Conservation (phyloP, 2,113 vertebrate species). For the Saimiri boliviensis region DNA sequence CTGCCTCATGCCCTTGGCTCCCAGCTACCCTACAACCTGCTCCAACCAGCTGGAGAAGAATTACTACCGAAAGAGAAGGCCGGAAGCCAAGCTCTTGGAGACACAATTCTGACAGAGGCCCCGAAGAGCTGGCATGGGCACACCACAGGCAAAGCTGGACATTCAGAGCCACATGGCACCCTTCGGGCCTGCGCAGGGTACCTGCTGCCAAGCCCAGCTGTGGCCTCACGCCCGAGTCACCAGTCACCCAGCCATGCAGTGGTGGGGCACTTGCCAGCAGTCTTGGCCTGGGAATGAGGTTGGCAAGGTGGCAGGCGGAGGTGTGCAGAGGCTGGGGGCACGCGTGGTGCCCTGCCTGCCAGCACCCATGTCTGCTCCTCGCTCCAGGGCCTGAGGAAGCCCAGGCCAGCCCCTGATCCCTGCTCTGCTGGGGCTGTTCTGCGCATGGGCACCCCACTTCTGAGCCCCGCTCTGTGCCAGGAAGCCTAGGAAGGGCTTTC, state of each 20-base stretch:
- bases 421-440: no score
- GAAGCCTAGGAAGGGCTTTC: not conserved
- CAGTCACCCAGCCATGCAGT: not conserved
- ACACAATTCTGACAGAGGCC: not conserved
- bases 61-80: no score
- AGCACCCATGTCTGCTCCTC: rapidly evolving
- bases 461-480: not conserved
- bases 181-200: not conserved
- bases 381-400: no score
- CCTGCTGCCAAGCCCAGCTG: not conserved
- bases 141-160: not conserved
- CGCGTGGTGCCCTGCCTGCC: not conserved
- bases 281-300: not conserved
- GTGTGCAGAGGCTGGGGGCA: not conserved
- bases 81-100: not conserved
- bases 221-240: not conserved
- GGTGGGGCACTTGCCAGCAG: not conserved
- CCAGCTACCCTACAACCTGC: not conserved
- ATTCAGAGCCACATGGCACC: not conserved
- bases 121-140: rapidly evolving
- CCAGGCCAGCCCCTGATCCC: not conserved
- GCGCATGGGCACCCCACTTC: not conserved
- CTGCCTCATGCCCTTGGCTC: not conserved
- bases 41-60: not conserved
- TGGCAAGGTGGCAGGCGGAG: not conserved